Percentiles rank a stretch among this genome's conserved stretches.
These are phyloP conservation scores for Ganaspis brasiliensis DNA, from an alignment of 2,888 invertebrate species.

Conservation along the genomic window DNA sequence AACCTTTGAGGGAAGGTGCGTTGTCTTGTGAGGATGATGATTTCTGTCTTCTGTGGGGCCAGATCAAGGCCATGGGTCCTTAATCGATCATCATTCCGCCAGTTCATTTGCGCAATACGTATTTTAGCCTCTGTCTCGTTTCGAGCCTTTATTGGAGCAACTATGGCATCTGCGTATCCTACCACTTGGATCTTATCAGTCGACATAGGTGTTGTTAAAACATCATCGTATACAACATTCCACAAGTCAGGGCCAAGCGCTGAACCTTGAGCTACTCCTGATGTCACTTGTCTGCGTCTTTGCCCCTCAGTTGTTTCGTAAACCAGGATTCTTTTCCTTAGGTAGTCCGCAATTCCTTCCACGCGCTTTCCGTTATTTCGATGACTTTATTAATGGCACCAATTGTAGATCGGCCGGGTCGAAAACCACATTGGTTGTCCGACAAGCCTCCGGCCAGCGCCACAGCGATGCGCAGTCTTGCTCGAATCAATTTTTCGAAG, in stretches of 20 bases:
- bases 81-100: neutral
- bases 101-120: neutral
- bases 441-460: neutral
- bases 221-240: conserved; percentile 29
- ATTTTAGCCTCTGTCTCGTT: conserved; percentile 2
- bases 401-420: conserved; percentile 54
- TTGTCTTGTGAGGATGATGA: neutral
- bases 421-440: conserved; percentile 42
- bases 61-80: neutral
- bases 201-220: no score
- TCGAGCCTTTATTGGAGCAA: neutral
- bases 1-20: no score
- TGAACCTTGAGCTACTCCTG: conserved; percentile 3
- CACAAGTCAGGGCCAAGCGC: conserved; percentile 46
- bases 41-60: neutral
- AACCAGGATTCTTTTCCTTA: conserved; percentile 47
- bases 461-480: conserved; percentile 42
- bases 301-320: conserved; percentile 46
- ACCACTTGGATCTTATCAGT: no score
- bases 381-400: conserved; percentile 52
- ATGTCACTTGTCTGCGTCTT: neutral
- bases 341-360: conserved; percentile 52
- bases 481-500: conserved; percentile 53
- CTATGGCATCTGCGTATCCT: neutral
- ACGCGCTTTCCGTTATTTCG: conserved; percentile 16